Base-by-base conservation (phyloP, 2,888 invertebrate genomes). In the Palloptera scutellata region DNA sequence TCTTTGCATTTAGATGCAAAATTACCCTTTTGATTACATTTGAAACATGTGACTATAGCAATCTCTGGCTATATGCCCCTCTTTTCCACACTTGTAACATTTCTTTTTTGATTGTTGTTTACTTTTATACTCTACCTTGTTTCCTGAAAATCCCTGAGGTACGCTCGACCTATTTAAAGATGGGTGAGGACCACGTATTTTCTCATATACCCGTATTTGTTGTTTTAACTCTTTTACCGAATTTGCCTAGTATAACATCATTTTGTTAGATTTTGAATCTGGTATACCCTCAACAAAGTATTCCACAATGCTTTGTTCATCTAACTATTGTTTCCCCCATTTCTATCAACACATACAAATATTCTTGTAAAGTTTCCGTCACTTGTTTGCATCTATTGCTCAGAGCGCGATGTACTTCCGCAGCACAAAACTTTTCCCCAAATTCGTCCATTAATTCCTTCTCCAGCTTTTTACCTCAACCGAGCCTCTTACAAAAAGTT, bases 271-370 rank as follows among this genome's bases (percentile, higher is more conserved):
- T 45, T 15, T 30, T 20, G 17, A 66, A 60, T 45, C 57, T 57
- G 57, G 40, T 40, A 57, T 40, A 40, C 41, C 57, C 51, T 52
- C 17, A n/a, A 13, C 20, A 19, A 19, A 42, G 42, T 20, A 17
- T 19, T 71, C 17, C n/a, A 59, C 66, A 51, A 65, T n/a, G 51
- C 66, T 66, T 40, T 67, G 43, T 30, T 70, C 65, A 59, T 68
- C 66, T 10, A 68, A 53, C 1, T 52, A 68, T 64, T 11, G 64
- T 62, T 15, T 55, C 66, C 1, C 66, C 52, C 13, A 57, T 66
- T 11, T 60, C 53, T 15, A 64, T 55, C 11, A 71, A 30, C 19
- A 53, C 43, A 15, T 61, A 57, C 15, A 69, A 55, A 60, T 69
- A 66, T 53, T 55, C 64, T 13, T 61, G 59, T 30, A 70, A 52